Evolutionary conservation across 2,113 vertebrate species (phyloP).

Genomic region (Nothoprocta perdicaria): DNA sequence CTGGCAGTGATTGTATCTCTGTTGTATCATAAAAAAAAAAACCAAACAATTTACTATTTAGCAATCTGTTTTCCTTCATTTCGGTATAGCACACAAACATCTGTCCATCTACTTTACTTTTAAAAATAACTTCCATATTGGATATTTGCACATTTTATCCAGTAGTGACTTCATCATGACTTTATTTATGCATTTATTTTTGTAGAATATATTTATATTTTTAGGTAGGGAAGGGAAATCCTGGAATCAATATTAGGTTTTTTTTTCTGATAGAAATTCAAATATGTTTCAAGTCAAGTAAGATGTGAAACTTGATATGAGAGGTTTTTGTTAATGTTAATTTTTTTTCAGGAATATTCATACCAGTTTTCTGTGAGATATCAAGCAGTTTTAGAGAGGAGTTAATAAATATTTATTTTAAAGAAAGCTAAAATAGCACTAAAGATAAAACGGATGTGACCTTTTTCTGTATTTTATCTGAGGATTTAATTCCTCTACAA

Average conservation of each 20-base stretch:
- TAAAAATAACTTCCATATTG: neutral
- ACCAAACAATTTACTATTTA: neutral
- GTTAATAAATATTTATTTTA: neutral
- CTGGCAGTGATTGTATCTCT: neutral
- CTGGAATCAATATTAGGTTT: accelerated
- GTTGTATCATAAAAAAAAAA: neutral
- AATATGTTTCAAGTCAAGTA: neutral
- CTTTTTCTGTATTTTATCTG: neutral
- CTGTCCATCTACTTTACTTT: neutral
- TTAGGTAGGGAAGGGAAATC: neutral
- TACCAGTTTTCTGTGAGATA: neutral
- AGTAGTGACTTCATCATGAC: neutral
- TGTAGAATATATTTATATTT: neutral
- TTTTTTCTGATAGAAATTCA: neutral
- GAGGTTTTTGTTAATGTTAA: neutral
- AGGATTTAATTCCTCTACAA: neutral
- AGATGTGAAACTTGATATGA: neutral
- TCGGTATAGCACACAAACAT: neutral
- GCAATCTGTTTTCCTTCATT: neutral
- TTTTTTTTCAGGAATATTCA: neutral
- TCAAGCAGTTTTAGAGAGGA: neutral
- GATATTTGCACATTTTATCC: neutral
- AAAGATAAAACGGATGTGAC: neutral
- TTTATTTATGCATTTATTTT: neutral
- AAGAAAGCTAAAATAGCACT: neutral